Percentiles rank a stretch among this genome's conserved stretches.
phyloP scores from a whole-genome alignment of 2,797 vertebrate genomes.

The Acrossocheilus wenchowensis region DNA sequence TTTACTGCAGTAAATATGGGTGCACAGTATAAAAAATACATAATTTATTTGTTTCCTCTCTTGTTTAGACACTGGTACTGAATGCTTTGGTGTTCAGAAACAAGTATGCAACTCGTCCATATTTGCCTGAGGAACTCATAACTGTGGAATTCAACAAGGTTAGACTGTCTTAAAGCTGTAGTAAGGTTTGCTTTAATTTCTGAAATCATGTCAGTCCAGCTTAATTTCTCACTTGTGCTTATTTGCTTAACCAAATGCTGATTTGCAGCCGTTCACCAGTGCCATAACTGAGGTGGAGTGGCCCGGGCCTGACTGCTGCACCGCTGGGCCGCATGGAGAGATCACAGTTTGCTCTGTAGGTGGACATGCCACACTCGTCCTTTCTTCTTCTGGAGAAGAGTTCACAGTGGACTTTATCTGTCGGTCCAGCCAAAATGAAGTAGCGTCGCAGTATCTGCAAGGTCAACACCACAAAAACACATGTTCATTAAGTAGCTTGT shows the following conservation, averaged over 20 bases:
- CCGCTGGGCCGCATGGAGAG: slow-evolving; percentile 60
- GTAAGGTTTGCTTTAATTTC: too few species aligned
- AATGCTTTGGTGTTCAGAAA: slow-evolving; percentile 88
- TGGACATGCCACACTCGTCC: slow-evolving; percentile 77
- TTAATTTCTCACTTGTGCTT: not conserved
- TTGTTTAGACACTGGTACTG: slow-evolving; percentile 75
- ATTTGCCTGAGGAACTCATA: slow-evolving; percentile 82
- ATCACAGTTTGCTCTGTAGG: slow-evolving; percentile 80
- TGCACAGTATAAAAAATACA: not conserved
- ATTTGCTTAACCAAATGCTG: not conserved
- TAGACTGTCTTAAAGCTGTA: not conserved
- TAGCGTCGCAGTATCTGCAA: slow-evolving; percentile 22
- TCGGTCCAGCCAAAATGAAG: slow-evolving; percentile 77
- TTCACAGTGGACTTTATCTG: slow-evolving; percentile 86
- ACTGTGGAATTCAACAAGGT: slow-evolving; percentile 35
- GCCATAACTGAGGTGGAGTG: slow-evolving; percentile 77
- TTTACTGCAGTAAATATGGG: not conserved
- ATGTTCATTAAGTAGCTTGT: not conserved
- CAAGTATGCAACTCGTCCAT: slow-evolving; percentile 79
- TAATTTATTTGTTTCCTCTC: slow-evolving; percentile 27
- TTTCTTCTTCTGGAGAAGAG: slow-evolving; percentile 82
- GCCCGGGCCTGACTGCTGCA: slow-evolving; percentile 70
- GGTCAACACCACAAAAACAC: slow-evolving; percentile 17
- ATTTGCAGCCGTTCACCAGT: slow-evolving; percentile 68
- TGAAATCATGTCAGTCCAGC: not conserved